Base-by-base conservation (phyloP, 2,888 invertebrate species). In the Dione juno region DNA sequence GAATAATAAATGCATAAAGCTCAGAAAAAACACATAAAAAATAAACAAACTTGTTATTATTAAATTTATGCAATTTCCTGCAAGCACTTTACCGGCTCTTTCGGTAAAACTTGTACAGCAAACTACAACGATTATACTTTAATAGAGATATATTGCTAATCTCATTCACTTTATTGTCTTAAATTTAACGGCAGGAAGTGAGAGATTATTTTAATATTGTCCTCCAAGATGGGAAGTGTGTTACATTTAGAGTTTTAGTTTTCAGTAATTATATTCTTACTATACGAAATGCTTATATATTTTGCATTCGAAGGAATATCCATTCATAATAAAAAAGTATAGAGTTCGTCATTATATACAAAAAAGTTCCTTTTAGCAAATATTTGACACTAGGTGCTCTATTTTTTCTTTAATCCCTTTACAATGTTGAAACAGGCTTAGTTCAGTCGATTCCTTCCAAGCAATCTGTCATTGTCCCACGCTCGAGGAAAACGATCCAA, bases 401-500 rank as follows among this genome's bases (percentile, higher is more conserved):
- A 45, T 28, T 61, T 61, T 61, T 61, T n/a, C 61, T 45, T 35
- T 61, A 61, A 61, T 61, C 61, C 61, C 10, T 61, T 61, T 16
- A 45, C 61, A 61, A 45, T 43, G 59, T 59, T 59, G 59, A 41
- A 41, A 59, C 41, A 59, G 43, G 61, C 61, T 61, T 45, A 61
- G 61, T 61, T 45, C 61, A 16, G 61, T 61, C 50, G 48, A 64
- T 50, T 64, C 13, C 19, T 14, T 40, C 10, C 50, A 52, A 64
- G 52, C 64, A 64, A 50, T 64, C 40, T 52, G 64, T 52, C 64
- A 64, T 52, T 52, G 50, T 64, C 52, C 37, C 64, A 64, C 64
- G 64, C 37, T 40, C 19, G 52, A 52, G 64, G 50, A 50, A 50
- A 50, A 52, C 48, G 50, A 40, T 64, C 52, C 19, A 19, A 64